Evolutionary conservation across 2,888 invertebrate species (phyloP).

Genomic region (Euplexia lucipara): DNA sequence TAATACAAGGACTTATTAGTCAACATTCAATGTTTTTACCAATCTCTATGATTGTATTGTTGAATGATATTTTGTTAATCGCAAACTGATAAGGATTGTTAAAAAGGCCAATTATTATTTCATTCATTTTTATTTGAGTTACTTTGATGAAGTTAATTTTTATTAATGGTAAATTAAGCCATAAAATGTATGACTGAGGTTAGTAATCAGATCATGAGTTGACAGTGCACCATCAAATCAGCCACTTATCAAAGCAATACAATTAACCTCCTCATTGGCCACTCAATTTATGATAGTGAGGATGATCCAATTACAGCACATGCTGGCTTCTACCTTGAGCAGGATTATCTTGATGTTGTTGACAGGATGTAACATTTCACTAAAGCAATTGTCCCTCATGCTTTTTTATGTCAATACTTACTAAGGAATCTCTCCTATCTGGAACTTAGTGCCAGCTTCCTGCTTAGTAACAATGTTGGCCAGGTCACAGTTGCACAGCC

Average conservation of each 20-base stretch:
- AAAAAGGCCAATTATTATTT: neutral
- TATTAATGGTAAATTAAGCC: neutral
- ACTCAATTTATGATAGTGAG: conserved; percentile 28
- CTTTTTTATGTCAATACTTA: conserved; percentile 72
- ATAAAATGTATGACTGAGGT: neutral
- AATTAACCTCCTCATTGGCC: conserved; percentile 20
- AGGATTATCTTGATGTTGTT: conserved; percentile 39
- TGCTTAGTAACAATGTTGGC: conserved; percentile 84
- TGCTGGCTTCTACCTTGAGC: conserved; percentile 22
- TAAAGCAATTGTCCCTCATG: neutral
- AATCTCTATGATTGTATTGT: conserved; percentile 6
- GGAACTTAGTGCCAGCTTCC: conserved; percentile 83
- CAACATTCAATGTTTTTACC: conserved; percentile 12
- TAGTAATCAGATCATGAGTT: conserved; percentile 4
- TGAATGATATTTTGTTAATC: neutral
- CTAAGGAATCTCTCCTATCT: conserved; percentile 82
- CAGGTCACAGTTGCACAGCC: conserved; percentile 92
- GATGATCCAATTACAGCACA: conserved; percentile 45
- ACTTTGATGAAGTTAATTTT: no score
- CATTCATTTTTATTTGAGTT: neutral
- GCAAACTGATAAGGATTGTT: conserved; percentile 1
- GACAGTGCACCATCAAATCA: conserved; percentile 7
- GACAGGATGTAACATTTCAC: conserved; percentile 8
- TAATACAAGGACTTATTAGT: conserved; percentile 21
- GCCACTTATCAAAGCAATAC: conserved; percentile 2